Base-by-base conservation (phyloP, 2,888 invertebrate genomes). In the Netelia melanura region DNA sequence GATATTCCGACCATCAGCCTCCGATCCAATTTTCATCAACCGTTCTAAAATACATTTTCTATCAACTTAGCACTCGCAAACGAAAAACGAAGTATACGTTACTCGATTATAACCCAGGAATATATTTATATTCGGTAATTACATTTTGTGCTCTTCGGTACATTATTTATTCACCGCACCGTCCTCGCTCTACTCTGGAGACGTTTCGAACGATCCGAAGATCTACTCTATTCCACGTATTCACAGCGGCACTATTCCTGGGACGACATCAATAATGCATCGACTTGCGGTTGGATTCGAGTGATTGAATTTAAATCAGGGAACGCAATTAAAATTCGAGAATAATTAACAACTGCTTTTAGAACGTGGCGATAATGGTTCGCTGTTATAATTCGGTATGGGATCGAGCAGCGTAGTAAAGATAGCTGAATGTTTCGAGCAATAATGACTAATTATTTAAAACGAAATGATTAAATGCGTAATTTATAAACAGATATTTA, bases 251-350 rank as follows among this genome's bases (percentile, higher is more conserved):
- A 6, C 64, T 38, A 11, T 54, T 52, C n/a, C 38, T 64, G 30
- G 52, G 43, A 52, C 11, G 23, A n/a, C 44, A 74, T 74, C 23
- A 74, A 62, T 74, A 62, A 62, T 62, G n/a, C 61, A 74, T 74
- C 17, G 25, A 25, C 44, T 52, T 52, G 74, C n/a, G 74, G 74
- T 30, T 23, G 11, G 54, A 25, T n/a, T 48, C 44, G 30, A 74
- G 62, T 61, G 48, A 48, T 52, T n/a, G 61, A 62, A 74, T 74
- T 62, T 9, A 48, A 62, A 64, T 17, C 48, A 30, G 48, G n/a
- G 30, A n/a, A 58, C 30, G 62, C 48, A 38, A 74, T 74, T 74
- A 14, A 43, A 10, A 62, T 62, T 25, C 17, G 25, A 61, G 74
- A 25, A 74, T 74, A 74, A 74, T 74, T 48, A 48, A 74, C 17